phyloP scores from a whole-genome alignment of 2,888 invertebrate species.

The Cryptocephalus moraei region DNA sequence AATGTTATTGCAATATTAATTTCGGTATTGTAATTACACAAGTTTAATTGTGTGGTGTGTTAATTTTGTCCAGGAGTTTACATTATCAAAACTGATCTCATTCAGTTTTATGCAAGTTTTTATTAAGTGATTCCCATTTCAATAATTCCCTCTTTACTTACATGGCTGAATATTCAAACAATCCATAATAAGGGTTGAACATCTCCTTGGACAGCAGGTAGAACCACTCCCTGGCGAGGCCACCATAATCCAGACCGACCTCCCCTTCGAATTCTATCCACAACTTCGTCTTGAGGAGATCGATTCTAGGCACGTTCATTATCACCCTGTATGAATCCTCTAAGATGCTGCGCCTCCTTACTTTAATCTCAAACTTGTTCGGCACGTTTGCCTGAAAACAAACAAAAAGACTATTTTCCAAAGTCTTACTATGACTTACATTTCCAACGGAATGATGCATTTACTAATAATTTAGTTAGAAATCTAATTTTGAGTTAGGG shows the following conservation, averaged over 20 bases:
- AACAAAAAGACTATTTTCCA: slow-evolving; percentile 12
- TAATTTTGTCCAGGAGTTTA: too few relatives aligned
- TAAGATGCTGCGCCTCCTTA: slow-evolving; percentile 79
- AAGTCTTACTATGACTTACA: neutral
- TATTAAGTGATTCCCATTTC: neutral
- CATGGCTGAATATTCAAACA: slow-evolving; percentile 99
- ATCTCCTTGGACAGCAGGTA: slow-evolving; percentile 97
- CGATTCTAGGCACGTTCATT: slow-evolving; percentile 80
- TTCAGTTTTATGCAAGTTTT: too few relatives aligned
- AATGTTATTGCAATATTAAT: too few relatives aligned
- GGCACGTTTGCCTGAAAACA: slow-evolving; percentile 78
- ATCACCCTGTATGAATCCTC: slow-evolving; percentile 97
- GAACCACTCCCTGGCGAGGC: slow-evolving; percentile 96
- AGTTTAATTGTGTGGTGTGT: too few relatives aligned
- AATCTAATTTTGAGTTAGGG: too few relatives aligned
- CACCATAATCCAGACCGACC: slow-evolving; percentile 93
- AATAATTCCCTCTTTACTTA: slow-evolving; percentile 38
- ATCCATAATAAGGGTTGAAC: slow-evolving; percentile 99
- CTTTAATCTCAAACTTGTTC: slow-evolving; percentile 96
- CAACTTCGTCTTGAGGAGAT: slow-evolving; percentile 90
- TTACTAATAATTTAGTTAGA: too few relatives aligned
- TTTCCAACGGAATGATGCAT: too few relatives aligned
- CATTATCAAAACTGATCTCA: too few relatives aligned
- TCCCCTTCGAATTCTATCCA: slow-evolving; percentile 99
- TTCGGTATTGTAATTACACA: too few relatives aligned